Evolutionary conservation across 2,888 invertebrate genomes (phyloP).

Genomic region (Drosophila subquinaria): DNA sequence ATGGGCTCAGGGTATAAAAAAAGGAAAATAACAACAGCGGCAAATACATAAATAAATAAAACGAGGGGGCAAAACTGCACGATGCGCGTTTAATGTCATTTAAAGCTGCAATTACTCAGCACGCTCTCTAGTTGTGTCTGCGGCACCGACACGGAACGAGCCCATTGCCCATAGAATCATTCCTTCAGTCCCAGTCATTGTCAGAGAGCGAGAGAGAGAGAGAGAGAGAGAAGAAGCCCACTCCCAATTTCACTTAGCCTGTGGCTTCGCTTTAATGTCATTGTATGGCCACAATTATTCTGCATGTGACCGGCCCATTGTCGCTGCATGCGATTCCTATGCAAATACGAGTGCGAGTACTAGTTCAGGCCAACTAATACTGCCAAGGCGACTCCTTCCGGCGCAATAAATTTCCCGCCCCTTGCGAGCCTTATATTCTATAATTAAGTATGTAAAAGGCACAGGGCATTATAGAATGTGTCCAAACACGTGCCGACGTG

Average conservation of each 20-base stretch:
- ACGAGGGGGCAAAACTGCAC: constrained; percentile 56
- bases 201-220: background rate
- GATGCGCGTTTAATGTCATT: constrained; percentile 81
- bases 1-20: background rate
- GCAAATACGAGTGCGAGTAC: constrained; percentile 55
- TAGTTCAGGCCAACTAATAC: constrained; percentile 5
- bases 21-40: constrained; percentile 13
- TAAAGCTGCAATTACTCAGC: constrained; percentile 81
- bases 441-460: constrained; percentile 69
- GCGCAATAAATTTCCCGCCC: constrained; percentile 67
- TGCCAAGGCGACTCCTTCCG: constrained; percentile 66
- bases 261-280: constrained; percentile 74
- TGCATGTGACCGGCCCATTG: constrained; percentile 51
- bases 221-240: background rate
- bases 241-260: constrained; percentile 45
- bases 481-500: constrained; percentile 41
- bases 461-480: constrained; percentile 43
- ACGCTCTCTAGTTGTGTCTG: constrained; percentile 65
- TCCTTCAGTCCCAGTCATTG: background rate
- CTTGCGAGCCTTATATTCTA: constrained; percentile 52
- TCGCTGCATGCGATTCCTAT: constrained; percentile 73
- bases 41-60: constrained; percentile 47
- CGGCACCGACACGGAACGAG: constrained; percentile 25
- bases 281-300: constrained; percentile 77
- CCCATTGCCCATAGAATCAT: constrained; percentile 2